These are phyloP conservation scores for Corythaeola cristata DNA, from an alignment of 2,113 vertebrate genomes.

Conservation along the genomic window DNA sequence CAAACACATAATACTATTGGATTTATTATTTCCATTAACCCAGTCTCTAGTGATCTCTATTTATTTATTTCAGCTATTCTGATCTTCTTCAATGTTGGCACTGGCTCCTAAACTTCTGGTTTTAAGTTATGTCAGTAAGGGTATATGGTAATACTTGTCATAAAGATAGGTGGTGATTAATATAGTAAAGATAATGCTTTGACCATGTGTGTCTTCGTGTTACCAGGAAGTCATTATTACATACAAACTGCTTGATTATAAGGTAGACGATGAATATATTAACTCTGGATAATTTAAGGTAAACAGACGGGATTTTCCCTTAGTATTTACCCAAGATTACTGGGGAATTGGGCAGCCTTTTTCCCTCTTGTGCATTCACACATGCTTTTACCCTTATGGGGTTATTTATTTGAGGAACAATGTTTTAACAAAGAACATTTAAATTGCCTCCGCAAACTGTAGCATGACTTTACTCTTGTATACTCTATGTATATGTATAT, in stretches of 20 bases:
- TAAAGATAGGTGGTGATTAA: background rate
- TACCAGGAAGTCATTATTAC: background rate
- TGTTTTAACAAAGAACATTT: constrained; percentile 24
- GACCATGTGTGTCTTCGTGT: background rate
- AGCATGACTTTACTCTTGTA: background rate
- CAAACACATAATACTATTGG: background rate
- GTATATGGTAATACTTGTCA: background rate
- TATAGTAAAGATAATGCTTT: background rate
- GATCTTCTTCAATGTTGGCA: background rate
- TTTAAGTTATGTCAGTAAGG: background rate
- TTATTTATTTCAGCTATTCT: background rate
- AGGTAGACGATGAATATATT: background rate
- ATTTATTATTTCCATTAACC: background rate
- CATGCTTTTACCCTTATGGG: background rate
- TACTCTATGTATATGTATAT: constrained; percentile 24
- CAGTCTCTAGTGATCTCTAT: background rate
- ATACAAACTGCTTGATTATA: background rate
- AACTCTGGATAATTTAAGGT: background rate
- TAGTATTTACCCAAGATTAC: background rate
- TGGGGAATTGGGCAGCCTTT: background rate
- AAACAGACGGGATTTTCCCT: background rate
- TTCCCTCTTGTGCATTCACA: background rate
- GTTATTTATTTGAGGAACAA: background rate
- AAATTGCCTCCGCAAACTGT: background rate
- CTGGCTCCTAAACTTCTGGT: background rate